A percentile compares a stretch with the other conserved stretches of the same genome.
Evolutionary conservation across 2,113 vertebrate species (phyloP).

Genomic region (Danionella cerebrum): DNA sequence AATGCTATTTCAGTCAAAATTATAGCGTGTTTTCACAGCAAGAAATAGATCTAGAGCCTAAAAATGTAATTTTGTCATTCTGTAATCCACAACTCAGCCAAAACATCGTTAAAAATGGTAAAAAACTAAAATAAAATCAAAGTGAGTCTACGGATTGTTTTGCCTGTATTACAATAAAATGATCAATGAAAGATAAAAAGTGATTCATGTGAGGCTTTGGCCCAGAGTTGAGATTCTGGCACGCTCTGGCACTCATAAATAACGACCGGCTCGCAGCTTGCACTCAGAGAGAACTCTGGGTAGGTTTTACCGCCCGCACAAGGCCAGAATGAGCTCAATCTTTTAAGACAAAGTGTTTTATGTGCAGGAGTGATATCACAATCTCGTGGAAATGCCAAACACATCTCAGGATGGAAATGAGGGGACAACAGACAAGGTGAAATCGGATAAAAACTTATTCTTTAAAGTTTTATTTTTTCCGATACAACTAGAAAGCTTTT

Average conservation of each 20-base stretch:
- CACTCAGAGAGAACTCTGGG: background rate
- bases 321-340: slow-evolving; percentile 1
- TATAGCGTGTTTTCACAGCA: too few relatives aligned
- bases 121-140: background rate
- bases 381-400: background rate
- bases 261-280: background rate
- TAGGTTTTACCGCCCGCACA: background rate
- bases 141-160: too few relatives aligned
- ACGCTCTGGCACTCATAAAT: background rate
- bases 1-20: too few relatives aligned
- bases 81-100: too few relatives aligned
- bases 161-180: background rate
- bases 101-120: too few relatives aligned
- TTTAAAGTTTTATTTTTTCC: too few relatives aligned
- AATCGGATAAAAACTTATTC: too few relatives aligned
- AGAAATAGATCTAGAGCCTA: too few relatives aligned
- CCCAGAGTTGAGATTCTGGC: background rate
- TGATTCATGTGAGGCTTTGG: background rate
- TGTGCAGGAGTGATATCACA: background rate
- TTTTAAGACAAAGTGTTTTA: background rate
- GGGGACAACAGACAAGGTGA: too few relatives aligned
- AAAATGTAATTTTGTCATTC: too few relatives aligned
- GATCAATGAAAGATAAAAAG: background rate
- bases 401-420: too few relatives aligned
- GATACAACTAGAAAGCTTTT: too few relatives aligned